These are phyloP conservation scores for Drosophila pegasa DNA, from an alignment of 2,888 invertebrate genomes.

Conservation along the genomic window DNA sequence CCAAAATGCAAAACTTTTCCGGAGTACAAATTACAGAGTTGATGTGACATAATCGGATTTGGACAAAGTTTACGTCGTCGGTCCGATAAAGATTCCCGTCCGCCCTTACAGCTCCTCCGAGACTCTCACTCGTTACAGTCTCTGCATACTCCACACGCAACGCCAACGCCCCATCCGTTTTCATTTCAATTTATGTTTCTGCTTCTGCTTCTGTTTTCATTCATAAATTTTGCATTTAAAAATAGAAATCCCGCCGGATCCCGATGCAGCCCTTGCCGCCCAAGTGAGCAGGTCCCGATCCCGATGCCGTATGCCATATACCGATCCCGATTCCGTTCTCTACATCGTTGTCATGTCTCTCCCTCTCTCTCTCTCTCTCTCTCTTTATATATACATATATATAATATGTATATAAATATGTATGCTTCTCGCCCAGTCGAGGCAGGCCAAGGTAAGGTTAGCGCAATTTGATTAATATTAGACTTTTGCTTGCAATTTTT, in stretches of 20 bases:
- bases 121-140: neutral
- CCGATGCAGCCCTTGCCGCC: neutral
- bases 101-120: neutral
- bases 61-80: conserved; percentile 10
- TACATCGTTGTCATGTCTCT: conserved; percentile 24
- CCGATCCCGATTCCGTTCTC: conserved; percentile 19
- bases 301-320: too few relatives aligned
- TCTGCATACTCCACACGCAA: neutral
- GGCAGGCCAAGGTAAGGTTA: conserved; percentile 53
- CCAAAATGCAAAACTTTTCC: conserved; percentile 5
- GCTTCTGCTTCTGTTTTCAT: conserved; percentile 56
- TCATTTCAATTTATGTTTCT: conserved; percentile 38
- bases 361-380: neutral
- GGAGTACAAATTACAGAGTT: conserved; percentile 2
- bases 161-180: conserved; percentile 23
- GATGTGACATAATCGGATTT: conserved; percentile 28
- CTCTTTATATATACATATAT: too few relatives aligned
- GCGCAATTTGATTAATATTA: conserved; percentile 59
- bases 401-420: too few relatives aligned
- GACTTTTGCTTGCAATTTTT: conserved; percentile 52
- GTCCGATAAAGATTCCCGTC: neutral
- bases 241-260: conserved; percentile 48
- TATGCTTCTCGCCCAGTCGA: neutral
- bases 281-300: neutral
- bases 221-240: conserved; percentile 63